These are phyloP conservation scores for Sebastes matsubarae DNA, from an alignment of 2,797 vertebrate genomes.

Conservation along the genomic window DNA sequence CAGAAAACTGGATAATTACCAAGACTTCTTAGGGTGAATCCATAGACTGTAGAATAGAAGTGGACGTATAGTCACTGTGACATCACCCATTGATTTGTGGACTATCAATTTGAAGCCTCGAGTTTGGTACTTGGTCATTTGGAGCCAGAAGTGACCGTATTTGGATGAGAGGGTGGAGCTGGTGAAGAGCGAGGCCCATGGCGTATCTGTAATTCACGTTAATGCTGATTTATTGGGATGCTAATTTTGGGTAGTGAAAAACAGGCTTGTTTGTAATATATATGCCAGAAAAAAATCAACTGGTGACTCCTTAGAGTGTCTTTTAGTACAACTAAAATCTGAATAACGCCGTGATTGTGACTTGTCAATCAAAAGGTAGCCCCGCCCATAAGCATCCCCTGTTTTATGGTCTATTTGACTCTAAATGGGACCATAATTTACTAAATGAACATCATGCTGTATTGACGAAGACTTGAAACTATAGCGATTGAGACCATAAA, in stretches of 20 bases:
- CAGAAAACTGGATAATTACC: not conserved
- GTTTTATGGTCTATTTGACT: too few relatives aligned
- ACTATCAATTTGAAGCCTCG: accelerated
- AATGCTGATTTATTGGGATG: not conserved
- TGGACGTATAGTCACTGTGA: not conserved
- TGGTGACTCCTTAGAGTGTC: not conserved
- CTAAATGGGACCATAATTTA: too few relatives aligned
- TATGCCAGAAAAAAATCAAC: not conserved
- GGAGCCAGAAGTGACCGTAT: not conserved
- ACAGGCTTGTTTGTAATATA: not conserved
- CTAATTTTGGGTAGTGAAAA: not conserved
- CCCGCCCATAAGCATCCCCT: accelerated
- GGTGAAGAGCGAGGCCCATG: not conserved
- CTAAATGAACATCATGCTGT: too few relatives aligned
- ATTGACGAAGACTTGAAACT: too few relatives aligned
- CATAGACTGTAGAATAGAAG: not conserved
- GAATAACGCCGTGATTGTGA: not conserved
- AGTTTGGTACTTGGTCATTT: not conserved
- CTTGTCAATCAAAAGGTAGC: too few relatives aligned
- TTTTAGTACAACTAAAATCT: not conserved
- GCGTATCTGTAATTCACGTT: accelerated
- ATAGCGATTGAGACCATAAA: too few relatives aligned
- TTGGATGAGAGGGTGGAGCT: not conserved
- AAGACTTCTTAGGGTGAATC: not conserved
- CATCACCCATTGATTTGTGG: not conserved